Percentiles rank a stretch among this genome's conserved stretches.
Evolutionary conservation across 2,113 vertebrate species (phyloP).

Genomic region (Mixornis gularis): DNA sequence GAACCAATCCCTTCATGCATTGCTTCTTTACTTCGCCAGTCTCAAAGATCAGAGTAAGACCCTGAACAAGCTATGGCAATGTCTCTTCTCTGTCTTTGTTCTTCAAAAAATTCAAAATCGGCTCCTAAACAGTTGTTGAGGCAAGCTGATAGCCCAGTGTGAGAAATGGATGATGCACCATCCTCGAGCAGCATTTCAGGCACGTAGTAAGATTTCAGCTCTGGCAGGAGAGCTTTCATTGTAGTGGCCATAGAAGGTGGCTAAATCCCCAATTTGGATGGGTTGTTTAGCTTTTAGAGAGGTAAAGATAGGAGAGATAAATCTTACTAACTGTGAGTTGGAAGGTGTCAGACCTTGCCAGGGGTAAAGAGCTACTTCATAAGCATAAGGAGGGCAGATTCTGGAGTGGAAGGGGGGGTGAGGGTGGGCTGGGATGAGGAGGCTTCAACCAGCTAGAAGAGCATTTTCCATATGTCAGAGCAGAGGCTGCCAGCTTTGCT

Average conservation of each 20-base stretch:
- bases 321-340: not conserved
- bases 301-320: not conserved
- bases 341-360: not conserved
- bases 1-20: not conserved
- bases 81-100: not conserved
- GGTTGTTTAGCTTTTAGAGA: not conserved
- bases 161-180: not conserved
- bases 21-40: not conserved
- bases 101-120: not conserved
- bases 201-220: not conserved
- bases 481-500: slow-evolving; percentile 39
- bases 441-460: not conserved
- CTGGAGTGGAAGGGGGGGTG: not conserved
- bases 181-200: not conserved
- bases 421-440: not conserved
- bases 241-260: not conserved
- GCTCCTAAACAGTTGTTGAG: not conserved
- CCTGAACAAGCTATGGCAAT: not conserved
- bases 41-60: not conserved
- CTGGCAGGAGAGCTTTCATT: not conserved
- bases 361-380: not conserved
- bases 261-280: not conserved
- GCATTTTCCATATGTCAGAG: slow-evolving; percentile 52
- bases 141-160: not conserved
- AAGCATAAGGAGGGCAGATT: not conserved